Evolutionary conservation across 2,888 invertebrate species (phyloP), one percentile per base, ranked within the genome.

Genomic region (Palloptera scutellata): DNA sequence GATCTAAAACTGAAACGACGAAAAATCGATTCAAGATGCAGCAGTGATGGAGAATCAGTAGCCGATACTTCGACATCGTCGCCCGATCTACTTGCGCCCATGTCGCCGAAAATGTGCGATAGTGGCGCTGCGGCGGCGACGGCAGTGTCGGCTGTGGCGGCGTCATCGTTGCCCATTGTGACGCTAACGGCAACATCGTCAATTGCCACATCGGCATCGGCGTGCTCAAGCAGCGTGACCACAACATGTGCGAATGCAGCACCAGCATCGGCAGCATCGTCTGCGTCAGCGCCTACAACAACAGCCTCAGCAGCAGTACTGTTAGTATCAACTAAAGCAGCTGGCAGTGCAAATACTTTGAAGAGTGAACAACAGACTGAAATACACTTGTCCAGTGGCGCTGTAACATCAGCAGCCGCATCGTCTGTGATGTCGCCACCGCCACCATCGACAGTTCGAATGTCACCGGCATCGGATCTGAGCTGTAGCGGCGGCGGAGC

Each of bases 1-100:
- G 96, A 96, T 90, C 92, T 96, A 89, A 97, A 97, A 90, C 89
- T 97, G 87, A 97, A 97, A 91, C 91, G 96, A 89, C 93, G 96
- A 89, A 95, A 97, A 91, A 94, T 96, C 87, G 95, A 96, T 89
- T 96, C 96, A 87, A 91, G 96, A 88, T 94, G 96, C 89, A 95
- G 95, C 87, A 95, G 95, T 87, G 96, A 96, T 91, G 96, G 95
- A 91, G 95, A 95, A 89, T 95, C 94, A 85, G 92, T 94, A 87
- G 94, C 94, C 85, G 95, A 95, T 87, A 94, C 95, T 85, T 94
- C 93, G 86, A 94, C 94, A 85, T 94, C 95, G 85, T 95, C 95
- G 84, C 94, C 94, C 86, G 95, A 95, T 88, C 89, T 92, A 79
- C 87, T 89, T 81, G 91, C 92, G 85, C 93, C 94, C 84, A 89